Evolutionary conservation across 2,113 vertebrate species (phyloP), one percentile per base, ranked within the genome.

Genomic region (Silurus glanis): DNA sequence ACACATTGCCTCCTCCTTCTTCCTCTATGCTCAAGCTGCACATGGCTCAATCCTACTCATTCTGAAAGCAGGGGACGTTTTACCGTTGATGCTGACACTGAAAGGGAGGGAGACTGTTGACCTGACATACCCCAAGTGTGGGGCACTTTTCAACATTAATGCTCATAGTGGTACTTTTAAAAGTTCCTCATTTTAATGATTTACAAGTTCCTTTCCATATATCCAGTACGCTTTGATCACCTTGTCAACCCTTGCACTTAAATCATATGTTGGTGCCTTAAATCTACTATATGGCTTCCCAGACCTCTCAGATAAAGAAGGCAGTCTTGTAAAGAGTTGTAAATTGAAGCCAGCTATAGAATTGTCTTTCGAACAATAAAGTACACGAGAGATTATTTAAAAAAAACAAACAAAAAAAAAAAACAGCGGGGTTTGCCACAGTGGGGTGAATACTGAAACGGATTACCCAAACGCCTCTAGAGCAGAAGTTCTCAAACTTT

Each of bases 31-130:
- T 76, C 21, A 62, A 87, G 86, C 85, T 86, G 86, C 84, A 85
- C 80, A 82, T 81, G 84, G 80, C 81, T 66, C 81, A 88, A 87
- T 89, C 89, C 86, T 86, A 89, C 83, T 89, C 89, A 89, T 89
- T 89, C 86, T 87, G 89, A 89, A 89, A 89, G 89, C 75, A 14
- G 86, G 84, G 89, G 86, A 89, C 81, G 67, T 87, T 89, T 87
- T 89, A 74, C 88, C 76, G 81, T 83, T 89, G 75, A 82, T 53
- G 82, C 80, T 61, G 71, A 87, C 80, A 86, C 37, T 58, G 25
- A 25, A 80, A 82, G 62, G 66, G 80, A 85, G 86, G 71, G 37
- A 86, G 84, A 64, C 12, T 72, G 80, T 76, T 59, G 55, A 80
- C 55, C 45, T 69, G 69, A 64, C 14, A 72, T 88, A 72, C 62